Percentiles rank a stretch among this genome's conserved stretches.
These are phyloP conservation scores for Ips typographus DNA, from an alignment of 1,140 invertebrate genomes.

Conservation along the genomic window DNA sequence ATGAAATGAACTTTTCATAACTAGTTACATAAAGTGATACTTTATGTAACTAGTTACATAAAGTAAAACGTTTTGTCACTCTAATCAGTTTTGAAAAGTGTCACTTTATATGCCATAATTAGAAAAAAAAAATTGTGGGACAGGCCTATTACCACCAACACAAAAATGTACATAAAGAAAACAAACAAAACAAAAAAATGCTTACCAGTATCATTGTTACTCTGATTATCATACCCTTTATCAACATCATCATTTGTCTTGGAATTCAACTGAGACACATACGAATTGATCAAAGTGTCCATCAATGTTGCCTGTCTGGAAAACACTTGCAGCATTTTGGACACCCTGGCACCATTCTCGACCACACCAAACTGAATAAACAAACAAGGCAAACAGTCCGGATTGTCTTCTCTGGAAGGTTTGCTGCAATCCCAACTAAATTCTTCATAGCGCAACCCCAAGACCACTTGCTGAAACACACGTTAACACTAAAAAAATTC, in stretches of 20 bases:
- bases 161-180: background rate
- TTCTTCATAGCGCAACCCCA: constrained; percentile 84
- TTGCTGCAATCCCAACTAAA: constrained; percentile 88
- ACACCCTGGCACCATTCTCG: constrained; percentile 80
- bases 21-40: too few species aligned
- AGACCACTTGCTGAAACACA: constrained; percentile 68
- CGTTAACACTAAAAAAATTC: constrained; percentile 1
- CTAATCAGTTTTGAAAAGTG: too few species aligned
- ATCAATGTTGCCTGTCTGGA: constrained; percentile 89
- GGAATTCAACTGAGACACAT: constrained; percentile 69
- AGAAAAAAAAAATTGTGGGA: too few species aligned
- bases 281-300: constrained; percentile 86
- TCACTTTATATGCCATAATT: too few species aligned
- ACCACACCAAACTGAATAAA: constrained; percentile 86
- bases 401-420: constrained; percentile 79
- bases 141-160: too few species aligned
- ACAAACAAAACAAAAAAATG: constrained; percentile 2
- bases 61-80: too few species aligned
- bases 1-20: too few species aligned
- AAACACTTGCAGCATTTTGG: constrained; percentile 85
- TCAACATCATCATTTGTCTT: constrained; percentile 53
- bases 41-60: too few species aligned
- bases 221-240: constrained; percentile 42
- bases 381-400: constrained; percentile 84
- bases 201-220: constrained; percentile 43